These are phyloP conservation scores for Oryzias woworae DNA, from an alignment of 2,113 vertebrate genomes.

Conservation along the genomic window DNA sequence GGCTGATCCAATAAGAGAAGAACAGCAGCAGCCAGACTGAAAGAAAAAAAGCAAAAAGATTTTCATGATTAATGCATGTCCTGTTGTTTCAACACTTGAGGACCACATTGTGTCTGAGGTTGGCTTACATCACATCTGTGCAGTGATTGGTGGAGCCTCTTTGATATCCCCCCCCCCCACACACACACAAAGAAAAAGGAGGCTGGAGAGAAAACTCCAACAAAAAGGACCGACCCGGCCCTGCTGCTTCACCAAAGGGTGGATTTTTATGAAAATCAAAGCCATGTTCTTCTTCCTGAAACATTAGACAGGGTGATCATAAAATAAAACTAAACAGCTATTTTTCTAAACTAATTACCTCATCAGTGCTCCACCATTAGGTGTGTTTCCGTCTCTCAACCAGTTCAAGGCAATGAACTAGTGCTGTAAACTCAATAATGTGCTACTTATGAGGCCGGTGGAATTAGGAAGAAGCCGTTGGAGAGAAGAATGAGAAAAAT, in stretches of 20 bases:
- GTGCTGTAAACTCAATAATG: constrained; percentile 60
- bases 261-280: constrained; percentile 12
- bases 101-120: constrained; percentile 29
- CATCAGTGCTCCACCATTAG: constrained; percentile 43
- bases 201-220: too few species aligned
- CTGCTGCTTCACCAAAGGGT: constrained; percentile 8
- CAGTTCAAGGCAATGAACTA: constrained; percentile 53
- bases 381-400: constrained; percentile 47
- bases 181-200: constrained; percentile 33
- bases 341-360: constrained; percentile 55
- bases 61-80: constrained; percentile 42
- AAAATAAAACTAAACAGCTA: constrained; percentile 23
- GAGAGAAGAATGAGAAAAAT: constrained; percentile 24
- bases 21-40: constrained; percentile 29
- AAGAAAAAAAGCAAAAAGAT: constrained; percentile 29
- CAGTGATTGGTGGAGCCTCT: constrained; percentile 35
- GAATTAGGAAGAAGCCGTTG: constrained; percentile 38
- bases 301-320: constrained; percentile 14
- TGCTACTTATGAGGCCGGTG: constrained; percentile 48
- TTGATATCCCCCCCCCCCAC: constrained; percentile 19
- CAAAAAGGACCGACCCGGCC: too few species aligned
- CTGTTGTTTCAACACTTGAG: constrained; percentile 35
- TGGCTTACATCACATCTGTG: constrained; percentile 24
- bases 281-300: constrained; percentile 27
- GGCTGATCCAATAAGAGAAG: constrained; percentile 4